Evolutionary conservation across 2,888 invertebrate species (phyloP).

Genomic region (Drosophila dives): DNA sequence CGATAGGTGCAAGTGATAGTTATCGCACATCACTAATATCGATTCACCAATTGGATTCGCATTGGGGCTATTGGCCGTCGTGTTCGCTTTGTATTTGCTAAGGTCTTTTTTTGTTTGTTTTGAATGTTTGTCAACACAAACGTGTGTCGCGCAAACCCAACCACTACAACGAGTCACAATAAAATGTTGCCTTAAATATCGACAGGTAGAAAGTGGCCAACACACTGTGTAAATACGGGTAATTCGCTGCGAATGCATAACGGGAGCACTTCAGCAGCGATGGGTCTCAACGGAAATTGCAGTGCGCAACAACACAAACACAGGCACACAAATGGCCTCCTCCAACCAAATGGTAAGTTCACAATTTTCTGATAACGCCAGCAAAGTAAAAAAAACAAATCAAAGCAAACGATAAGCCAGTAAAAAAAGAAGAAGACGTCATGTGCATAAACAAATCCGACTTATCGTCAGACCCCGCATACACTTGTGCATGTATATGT

Average conservation of each 20-base stretch:
- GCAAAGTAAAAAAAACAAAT: conserved; percentile 3
- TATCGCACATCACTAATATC: conserved; percentile 43
- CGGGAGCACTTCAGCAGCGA: conserved; percentile 32
- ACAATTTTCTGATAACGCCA: conserved; percentile 31
- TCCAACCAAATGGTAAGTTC: conserved; percentile 57
- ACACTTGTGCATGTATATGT: neutral
- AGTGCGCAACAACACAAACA: conserved; percentile 29
- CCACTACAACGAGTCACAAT: neutral
- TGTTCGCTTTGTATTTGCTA: conserved; percentile 19
- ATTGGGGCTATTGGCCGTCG: conserved; percentile 29
- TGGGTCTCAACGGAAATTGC: conserved; percentile 52
- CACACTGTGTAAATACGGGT: conserved; percentile 11
- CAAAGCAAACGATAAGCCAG: conserved; percentile 39
- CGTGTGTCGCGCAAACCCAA: conserved; percentile 4
- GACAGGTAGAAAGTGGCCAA: conserved; percentile 10
- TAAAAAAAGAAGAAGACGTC: neutral
- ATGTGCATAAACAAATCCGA: conserved; percentile 37
- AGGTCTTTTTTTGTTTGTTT: conserved; percentile 28
- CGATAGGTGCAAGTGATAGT: conserved; percentile 2
- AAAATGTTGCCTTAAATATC: conserved; percentile 32
- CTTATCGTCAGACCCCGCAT: conserved; percentile 31
- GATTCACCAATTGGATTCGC: conserved; percentile 38
- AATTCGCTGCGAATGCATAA: conserved; percentile 25
- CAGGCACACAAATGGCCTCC: conserved; percentile 30
- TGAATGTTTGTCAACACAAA: neutral